phyloP scores from a whole-genome alignment of 2,888 invertebrate species.

The Fragum fragum region DNA sequence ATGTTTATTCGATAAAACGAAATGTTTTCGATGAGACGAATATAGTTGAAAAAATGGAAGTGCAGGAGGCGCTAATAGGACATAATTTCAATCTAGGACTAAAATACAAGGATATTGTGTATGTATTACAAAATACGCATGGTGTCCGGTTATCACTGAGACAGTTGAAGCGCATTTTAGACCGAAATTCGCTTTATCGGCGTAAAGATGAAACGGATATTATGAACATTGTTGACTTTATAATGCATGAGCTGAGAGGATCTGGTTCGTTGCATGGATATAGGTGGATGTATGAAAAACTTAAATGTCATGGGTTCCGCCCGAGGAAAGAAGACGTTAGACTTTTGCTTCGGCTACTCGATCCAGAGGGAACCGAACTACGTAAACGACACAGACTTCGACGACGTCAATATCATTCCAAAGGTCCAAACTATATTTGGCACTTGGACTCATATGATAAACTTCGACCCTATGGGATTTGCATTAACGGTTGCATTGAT shows the following conservation, averaged over 20 bases:
- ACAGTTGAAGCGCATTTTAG: background rate
- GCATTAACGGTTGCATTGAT: constrained; percentile 53
- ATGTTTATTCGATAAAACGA: background rate
- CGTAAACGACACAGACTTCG: constrained; percentile 32
- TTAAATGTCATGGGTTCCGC: constrained; percentile 17
- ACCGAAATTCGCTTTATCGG: constrained; percentile 22
- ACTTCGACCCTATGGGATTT: constrained; percentile 65
- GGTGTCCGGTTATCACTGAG: background rate
- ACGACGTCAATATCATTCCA: constrained; percentile 46
- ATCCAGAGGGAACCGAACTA: constrained; percentile 39
- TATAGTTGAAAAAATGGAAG: background rate
- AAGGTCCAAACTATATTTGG: constrained; percentile 69
- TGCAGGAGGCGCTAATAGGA: background rate
- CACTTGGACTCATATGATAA: constrained; percentile 71
- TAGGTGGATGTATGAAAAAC: constrained; percentile 51
- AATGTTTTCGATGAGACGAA: background rate
- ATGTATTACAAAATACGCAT: background rate
- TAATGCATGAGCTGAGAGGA: constrained; percentile 31
- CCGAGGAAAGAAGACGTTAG: constrained; percentile 38
- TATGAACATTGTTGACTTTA: constrained; percentile 41
- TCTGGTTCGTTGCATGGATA: constrained; percentile 51
- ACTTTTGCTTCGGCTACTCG: constrained; percentile 37
- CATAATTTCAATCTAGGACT: background rate
- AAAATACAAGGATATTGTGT: background rate
- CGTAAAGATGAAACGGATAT: constrained; percentile 23